These are phyloP conservation scores for Drosophila micromelanica DNA, from an alignment of 1,140 invertebrate species.

Conservation along the genomic window DNA sequence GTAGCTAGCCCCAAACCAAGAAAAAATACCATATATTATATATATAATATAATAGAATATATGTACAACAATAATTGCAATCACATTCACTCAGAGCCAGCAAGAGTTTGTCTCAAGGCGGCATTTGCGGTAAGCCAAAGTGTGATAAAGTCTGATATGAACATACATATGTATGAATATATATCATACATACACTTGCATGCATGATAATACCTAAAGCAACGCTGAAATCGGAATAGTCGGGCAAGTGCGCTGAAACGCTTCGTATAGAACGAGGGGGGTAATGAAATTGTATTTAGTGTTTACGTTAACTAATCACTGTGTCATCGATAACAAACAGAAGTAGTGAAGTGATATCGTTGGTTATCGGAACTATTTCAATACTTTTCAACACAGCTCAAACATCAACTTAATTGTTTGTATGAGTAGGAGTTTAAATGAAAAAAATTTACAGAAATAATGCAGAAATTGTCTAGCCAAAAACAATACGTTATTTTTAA, in stretches of 20 bases:
- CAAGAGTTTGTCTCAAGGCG: background rate
- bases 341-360: background rate
- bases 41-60: background rate
- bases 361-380: background rate
- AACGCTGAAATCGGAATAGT: background rate
- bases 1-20: background rate
- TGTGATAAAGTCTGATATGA: slow-evolving; percentile 21
- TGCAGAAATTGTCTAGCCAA: too few species aligned
- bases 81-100: too few species aligned
- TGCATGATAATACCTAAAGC: too few species aligned
- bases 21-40: slow-evolving; percentile 1
- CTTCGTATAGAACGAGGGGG: background rate
- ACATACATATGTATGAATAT: background rate
- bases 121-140: slow-evolving; percentile 12
- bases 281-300: background rate
- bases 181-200: background rate
- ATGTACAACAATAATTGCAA: too few species aligned
- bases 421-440: too few species aligned
- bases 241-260: background rate
- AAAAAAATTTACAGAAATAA: too few species aligned
- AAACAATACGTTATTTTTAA: too few species aligned
- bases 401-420: too few species aligned
- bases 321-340: slow-evolving; percentile 2
- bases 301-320: background rate
- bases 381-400: too few species aligned